A percentile compares a stretch with the other conserved stretches of the same genome.
These are phyloP conservation scores for Cephus nigrinus DNA, from an alignment of 2,888 invertebrate species.

Conservation along the genomic window DNA sequence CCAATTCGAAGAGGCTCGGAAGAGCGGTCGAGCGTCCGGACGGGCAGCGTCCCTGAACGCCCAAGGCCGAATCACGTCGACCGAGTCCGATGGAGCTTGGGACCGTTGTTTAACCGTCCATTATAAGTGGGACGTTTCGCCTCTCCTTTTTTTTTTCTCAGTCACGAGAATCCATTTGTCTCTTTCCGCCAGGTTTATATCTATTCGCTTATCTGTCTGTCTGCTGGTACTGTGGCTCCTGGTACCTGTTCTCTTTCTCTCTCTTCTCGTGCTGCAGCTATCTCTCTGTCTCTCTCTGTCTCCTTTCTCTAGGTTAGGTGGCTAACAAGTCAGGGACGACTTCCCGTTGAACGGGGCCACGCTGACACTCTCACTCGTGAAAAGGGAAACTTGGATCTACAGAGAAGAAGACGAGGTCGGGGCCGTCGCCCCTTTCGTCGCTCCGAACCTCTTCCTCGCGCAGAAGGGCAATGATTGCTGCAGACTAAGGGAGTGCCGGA, in stretches of 20 bases:
- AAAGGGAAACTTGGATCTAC: neutral
- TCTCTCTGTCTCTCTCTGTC: neutral
- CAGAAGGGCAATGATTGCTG: neutral
- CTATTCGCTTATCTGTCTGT: neutral
- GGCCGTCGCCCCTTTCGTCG: neutral
- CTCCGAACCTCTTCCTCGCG: neutral
- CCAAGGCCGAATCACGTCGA: conserved; percentile 38
- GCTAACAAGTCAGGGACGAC: neutral
- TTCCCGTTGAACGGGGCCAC: neutral
- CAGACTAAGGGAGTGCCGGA: neutral
- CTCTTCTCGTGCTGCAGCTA: neutral
- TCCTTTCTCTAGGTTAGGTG: neutral
- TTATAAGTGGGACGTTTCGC: neutral
- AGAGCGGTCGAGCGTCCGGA: conserved; percentile 37
- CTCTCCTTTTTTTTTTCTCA: neutral
- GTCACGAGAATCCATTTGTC: neutral
- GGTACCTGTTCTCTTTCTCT: neutral
- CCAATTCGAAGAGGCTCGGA: conserved; percentile 48
- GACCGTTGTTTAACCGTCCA: neutral
- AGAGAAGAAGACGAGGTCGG: neutral
- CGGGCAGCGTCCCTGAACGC: conserved; percentile 47
- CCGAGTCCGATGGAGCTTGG: neutral
- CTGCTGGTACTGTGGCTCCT: neutral
- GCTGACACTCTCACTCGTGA: neutral
- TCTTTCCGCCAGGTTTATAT: neutral